phyloP scores from a whole-genome alignment of 2,888 invertebrate genomes.

The Orgyia antiqua region DNA sequence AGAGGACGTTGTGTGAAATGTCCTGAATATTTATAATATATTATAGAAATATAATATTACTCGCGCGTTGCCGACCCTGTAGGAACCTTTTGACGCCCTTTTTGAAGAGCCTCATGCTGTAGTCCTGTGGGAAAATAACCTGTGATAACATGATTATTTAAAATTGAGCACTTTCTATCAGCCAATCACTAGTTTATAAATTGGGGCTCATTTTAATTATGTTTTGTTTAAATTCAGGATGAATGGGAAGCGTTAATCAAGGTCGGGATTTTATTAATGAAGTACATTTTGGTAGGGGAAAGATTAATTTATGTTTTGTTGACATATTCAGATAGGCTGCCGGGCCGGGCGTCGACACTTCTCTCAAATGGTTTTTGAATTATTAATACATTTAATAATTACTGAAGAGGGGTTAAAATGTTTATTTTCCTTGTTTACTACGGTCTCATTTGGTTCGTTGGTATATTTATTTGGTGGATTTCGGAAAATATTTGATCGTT shows the following conservation, averaged over 20 bases:
- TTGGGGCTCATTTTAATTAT: conserved; percentile 30
- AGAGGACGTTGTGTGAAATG: no score
- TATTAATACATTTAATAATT: conserved; percentile 31
- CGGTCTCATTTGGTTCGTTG: background rate
- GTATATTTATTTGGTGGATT: background rate
- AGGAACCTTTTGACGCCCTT: no score
- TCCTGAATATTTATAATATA: no score
- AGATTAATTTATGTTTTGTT: conserved; percentile 30
- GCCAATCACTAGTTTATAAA: conserved; percentile 21
- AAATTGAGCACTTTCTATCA: no score
- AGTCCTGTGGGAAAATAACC: no score
- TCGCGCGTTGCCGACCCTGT: no score
- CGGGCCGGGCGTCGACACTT: conserved; percentile 17
- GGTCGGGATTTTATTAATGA: conserved; percentile 29
- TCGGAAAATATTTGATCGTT: no score
- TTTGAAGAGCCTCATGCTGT: no score
- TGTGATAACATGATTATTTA: no score
- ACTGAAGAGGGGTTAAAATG: conserved; percentile 14
- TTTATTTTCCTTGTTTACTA: conserved; percentile 12
- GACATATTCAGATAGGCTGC: conserved; percentile 21
- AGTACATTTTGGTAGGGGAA: conserved; percentile 20
- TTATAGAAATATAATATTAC: no score
- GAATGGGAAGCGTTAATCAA: conserved; percentile 34
- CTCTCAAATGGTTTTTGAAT: conserved; percentile 34
- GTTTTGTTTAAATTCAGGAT: conserved; percentile 33